phyloP scores from a whole-genome alignment of 1,140 invertebrate species.

The Condylostylus longicornis region DNA sequence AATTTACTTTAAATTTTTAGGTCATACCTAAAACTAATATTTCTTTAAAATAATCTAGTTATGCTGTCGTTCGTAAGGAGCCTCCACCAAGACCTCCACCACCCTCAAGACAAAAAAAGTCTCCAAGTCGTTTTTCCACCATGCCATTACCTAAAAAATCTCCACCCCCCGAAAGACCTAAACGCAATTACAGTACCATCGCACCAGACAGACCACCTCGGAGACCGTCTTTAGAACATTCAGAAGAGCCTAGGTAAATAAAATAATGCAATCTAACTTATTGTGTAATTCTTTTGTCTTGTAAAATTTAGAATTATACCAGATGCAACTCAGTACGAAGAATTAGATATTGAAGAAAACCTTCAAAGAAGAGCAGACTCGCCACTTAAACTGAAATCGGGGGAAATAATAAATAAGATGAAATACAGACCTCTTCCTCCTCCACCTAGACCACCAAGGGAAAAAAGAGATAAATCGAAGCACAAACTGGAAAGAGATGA shows the following conservation, averaged over 20 bases:
- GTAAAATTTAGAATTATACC: slow-evolving; percentile 27
- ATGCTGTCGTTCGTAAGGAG: slow-evolving; percentile 34
- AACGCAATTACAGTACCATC: slow-evolving; percentile 52
- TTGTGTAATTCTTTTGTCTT: slow-evolving; percentile 17
- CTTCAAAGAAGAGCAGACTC: slow-evolving; percentile 16
- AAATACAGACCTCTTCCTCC: slow-evolving; percentile 65
- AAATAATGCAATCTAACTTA: slow-evolving; percentile 14
- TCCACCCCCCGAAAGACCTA: slow-evolving; percentile 23
- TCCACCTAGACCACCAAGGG: slow-evolving; percentile 59
- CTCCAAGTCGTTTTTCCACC: slow-evolving; percentile 35
- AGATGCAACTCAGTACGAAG: slow-evolving; percentile 41
- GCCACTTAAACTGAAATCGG: slow-evolving; percentile 46
- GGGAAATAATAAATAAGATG: slow-evolving; percentile 59
- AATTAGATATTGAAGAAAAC: slow-evolving; percentile 41
- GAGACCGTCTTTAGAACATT: slow-evolving; percentile 36
- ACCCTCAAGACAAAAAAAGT: slow-evolving; percentile 36
- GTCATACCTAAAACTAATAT: too few species aligned
- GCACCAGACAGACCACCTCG: slow-evolving; percentile 41
- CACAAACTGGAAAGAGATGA: slow-evolving; percentile 10
- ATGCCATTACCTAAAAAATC: slow-evolving; percentile 34
- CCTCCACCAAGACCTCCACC: slow-evolving; percentile 39
- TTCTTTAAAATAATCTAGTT: too few species aligned
- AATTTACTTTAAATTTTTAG: too few species aligned
- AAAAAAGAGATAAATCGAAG: slow-evolving; percentile 33
- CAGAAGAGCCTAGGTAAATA: slow-evolving; percentile 19